Percentiles rank a stretch among this genome's conserved stretches.
Evolutionary conservation across 2,113 vertebrate species (phyloP).

Genomic region (Microcebus murinus): DNA sequence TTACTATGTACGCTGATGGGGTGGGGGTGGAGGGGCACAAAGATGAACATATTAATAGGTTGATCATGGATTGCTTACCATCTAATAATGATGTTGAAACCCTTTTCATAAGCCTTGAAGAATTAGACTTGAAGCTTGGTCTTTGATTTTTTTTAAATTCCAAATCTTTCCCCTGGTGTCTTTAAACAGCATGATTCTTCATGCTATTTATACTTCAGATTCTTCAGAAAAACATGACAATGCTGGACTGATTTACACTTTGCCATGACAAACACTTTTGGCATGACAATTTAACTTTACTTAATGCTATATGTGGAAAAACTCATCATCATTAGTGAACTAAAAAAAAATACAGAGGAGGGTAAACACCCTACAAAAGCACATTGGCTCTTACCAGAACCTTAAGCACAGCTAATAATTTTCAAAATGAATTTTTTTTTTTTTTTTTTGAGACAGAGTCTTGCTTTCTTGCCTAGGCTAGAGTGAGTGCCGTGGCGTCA

Average conservation of each 20-base stretch:
- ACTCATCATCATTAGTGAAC: neutral
- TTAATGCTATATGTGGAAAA: neutral
- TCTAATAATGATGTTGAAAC: slow-evolving; percentile 16
- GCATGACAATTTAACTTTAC: neutral
- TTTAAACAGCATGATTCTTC: neutral
- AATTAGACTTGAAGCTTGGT: slow-evolving; percentile 44
- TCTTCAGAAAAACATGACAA: neutral
- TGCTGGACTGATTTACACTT: neutral
- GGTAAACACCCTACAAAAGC: neutral
- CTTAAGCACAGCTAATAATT: neutral
- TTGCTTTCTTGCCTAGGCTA: no score
- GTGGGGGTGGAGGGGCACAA: neutral
- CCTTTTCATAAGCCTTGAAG: slow-evolving; percentile 15
- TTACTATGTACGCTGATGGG: slow-evolving; percentile 33
- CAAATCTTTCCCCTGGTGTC: slow-evolving; percentile 1
- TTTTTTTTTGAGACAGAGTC: neutral
- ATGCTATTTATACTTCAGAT: slow-evolving; percentile 18
- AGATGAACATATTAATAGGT: slow-evolving; percentile 25
- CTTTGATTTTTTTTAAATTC: slow-evolving; percentile 23
- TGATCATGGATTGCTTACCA: neutral
- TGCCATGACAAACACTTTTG: neutral
- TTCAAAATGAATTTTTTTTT: no score
- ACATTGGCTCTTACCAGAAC: neutral
- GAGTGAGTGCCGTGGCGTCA: no score
- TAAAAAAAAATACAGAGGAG: neutral